Evolutionary conservation across 53 echinoderm and acorn worm species (phyloP), one percentile per base, ranked within the genome.

Genomic region (Echinarachnius parma): DNA sequence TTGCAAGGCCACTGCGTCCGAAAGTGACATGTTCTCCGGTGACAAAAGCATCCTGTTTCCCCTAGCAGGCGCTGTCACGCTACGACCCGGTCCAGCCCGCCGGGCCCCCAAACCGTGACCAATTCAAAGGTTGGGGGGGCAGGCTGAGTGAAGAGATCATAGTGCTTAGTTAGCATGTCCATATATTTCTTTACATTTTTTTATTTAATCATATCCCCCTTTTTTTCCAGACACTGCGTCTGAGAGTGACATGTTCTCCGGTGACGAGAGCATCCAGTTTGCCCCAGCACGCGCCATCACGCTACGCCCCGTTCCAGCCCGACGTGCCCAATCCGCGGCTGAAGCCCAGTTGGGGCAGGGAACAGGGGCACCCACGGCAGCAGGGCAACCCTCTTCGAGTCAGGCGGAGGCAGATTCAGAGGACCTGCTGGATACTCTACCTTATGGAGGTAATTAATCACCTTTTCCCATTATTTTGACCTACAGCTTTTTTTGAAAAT

Each of bases 1-100:
- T n/a, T n/a, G n/a, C n/a, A n/a, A n/a, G n/a, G 88, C 83, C 55
- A 88, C 88, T 23, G 83, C 88, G 16, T 88, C 88, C 10, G 88
- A 88, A 55, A 74, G 83, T 9, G 88, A 88, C 20, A 50, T 88
- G 10, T 75, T 79, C 14, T 88, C 88, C 5, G 86, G 86, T 2
- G 86, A 86, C 31, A 80, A 86, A 33, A 75, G 76, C 47, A 49
- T 72, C n/a, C 39, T 57, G 7, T 56, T 72, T 39, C 74, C 36
- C 27, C 15, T 20, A 2, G 4, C 58, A 19, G 66, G 66, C 79
- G 34, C 68, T 28, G 18, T 80, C 34, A 34, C 68, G 10, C 59
- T 57, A 3, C 68, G 68, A 14, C 58, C 68, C 5, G 64, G 45
- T 33, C 45, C 68, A 25, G 80, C 69, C 34, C 68, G 68, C 14